These are phyloP conservation scores for Percopsis transmontana DNA, from an alignment of 2,113 vertebrate genomes.

Conservation along the genomic window DNA sequence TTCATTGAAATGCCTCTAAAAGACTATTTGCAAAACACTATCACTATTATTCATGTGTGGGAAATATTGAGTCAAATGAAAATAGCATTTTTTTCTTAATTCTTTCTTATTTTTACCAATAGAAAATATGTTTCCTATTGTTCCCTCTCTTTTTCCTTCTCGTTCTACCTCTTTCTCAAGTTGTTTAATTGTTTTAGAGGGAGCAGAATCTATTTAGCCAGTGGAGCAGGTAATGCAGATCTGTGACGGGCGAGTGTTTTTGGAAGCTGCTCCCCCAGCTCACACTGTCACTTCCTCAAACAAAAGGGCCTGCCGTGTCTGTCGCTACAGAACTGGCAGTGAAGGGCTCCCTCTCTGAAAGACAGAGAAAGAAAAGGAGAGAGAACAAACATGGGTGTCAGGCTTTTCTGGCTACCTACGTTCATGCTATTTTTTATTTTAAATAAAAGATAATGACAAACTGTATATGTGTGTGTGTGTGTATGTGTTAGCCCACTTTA, in stretches of 20 bases:
- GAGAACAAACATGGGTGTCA: conserved; percentile 76
- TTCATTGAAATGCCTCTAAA: conserved; percentile 15
- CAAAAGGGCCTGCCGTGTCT: conserved; percentile 80
- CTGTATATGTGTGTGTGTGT: conserved; percentile 15
- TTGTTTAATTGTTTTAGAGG: conserved; percentile 49
- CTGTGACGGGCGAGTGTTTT: conserved; percentile 67
- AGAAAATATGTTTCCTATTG: conserved; percentile 31
- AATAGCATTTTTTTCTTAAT: too few species aligned
- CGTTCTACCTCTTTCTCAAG: conserved; percentile 21
- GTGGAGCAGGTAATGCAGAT: conserved; percentile 67
- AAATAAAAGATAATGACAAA: conserved; percentile 11
- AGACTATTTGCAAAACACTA: neutral
- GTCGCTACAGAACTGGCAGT: conserved; percentile 76
- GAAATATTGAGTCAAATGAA: conserved; percentile 31
- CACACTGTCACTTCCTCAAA: conserved; percentile 76
- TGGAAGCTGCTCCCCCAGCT: conserved; percentile 64
- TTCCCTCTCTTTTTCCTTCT: conserved; percentile 27
- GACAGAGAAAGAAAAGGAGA: conserved; percentile 79
- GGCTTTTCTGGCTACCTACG: conserved; percentile 54
- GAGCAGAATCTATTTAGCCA: conserved; percentile 63
- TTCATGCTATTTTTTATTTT: conserved; percentile 68
- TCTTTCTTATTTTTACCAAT: conserved; percentile 11
- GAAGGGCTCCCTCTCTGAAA: conserved; percentile 80
- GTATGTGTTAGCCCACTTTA: conserved; percentile 20
- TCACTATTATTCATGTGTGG: neutral